Conservation (phyloP, 2,113 vertebrate genomes). For the Corynorhinus townsendii region DNA sequence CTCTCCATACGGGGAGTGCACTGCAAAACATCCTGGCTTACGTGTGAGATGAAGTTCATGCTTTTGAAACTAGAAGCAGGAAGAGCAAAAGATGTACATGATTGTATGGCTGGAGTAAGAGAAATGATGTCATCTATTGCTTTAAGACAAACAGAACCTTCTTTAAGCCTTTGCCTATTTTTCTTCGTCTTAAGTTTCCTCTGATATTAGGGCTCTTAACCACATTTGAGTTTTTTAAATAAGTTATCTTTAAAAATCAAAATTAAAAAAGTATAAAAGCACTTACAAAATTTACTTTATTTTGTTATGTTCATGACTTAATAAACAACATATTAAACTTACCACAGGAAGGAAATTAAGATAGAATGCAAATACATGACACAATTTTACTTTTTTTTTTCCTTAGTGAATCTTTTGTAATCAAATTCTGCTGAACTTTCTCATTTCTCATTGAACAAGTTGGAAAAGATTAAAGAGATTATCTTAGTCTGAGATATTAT, state of each 20-base stretch:
- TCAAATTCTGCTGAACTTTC: not conserved
- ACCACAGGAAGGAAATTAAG: not conserved
- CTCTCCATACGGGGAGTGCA: not conserved
- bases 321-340: not conserved
- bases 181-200: not conserved
- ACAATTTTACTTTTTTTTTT: not conserved
- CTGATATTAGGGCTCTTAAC: not conserved
- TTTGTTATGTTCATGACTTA: not conserved
- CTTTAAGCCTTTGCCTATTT: not conserved
- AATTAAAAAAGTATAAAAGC: not conserved
- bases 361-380: not conserved
- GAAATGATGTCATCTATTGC: not conserved
- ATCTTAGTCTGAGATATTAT: not conserved
- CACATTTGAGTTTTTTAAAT: not conserved
- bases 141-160: not conserved
- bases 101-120: not conserved
- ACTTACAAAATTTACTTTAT: not conserved
- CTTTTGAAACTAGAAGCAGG: not conserved
- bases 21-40: not conserved
- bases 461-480: not conserved
- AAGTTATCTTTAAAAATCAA: not conserved
- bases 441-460: not conserved
- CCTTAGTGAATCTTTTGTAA: not conserved
- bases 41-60: fast-evolving
- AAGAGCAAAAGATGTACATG: not conserved